Evolutionary conservation across 1,140 invertebrate species (phyloP).

Genomic region (Pygmarrhopalites habei): DNA sequence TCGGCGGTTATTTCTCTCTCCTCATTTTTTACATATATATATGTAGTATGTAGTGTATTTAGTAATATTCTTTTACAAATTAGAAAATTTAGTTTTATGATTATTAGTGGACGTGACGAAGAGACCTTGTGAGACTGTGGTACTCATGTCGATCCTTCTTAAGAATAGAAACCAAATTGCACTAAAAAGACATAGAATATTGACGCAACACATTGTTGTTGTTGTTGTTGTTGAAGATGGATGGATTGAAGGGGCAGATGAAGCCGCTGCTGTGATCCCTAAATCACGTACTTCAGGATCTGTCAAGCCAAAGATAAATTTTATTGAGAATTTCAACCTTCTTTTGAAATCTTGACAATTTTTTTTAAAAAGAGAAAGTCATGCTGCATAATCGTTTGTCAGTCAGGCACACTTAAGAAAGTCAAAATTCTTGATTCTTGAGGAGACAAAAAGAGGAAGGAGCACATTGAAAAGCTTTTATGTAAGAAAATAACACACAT

Average conservation of each 20-base stretch:
- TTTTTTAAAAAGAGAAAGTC: not conserved
- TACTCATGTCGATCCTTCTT: not conserved
- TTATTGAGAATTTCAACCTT: slow-evolving; percentile 1
- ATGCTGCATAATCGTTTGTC: too few relatives aligned
- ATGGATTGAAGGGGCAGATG: slow-evolving; percentile 29
- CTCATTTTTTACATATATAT: too few relatives aligned
- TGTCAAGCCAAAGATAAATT: slow-evolving; percentile 12
- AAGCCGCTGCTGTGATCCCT: slow-evolving; percentile 31
- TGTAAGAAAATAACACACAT: too few relatives aligned
- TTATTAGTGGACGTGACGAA: not conserved
- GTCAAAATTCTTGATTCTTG: too few relatives aligned
- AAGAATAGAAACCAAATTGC: slow-evolving; percentile 2
- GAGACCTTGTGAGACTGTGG: not conserved
- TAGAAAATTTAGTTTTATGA: too few relatives aligned
- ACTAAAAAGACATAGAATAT: slow-evolving; percentile 17
- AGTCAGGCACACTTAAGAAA: too few relatives aligned
- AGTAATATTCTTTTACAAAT: too few relatives aligned
- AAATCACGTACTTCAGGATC: slow-evolving; percentile 35
- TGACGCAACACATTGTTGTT: too few relatives aligned
- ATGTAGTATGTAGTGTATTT: too few relatives aligned
- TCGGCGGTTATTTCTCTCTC: too few relatives aligned
- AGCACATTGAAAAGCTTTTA: too few relatives aligned
- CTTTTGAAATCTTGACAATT: not conserved
- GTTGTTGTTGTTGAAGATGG: slow-evolving; percentile 18
- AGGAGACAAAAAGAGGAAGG: too few relatives aligned